Percentiles rank a stretch among this genome's conserved stretches.
Conservation (phyloP, 2,888 invertebrate species). For the Cosmia pyralina region DNA sequence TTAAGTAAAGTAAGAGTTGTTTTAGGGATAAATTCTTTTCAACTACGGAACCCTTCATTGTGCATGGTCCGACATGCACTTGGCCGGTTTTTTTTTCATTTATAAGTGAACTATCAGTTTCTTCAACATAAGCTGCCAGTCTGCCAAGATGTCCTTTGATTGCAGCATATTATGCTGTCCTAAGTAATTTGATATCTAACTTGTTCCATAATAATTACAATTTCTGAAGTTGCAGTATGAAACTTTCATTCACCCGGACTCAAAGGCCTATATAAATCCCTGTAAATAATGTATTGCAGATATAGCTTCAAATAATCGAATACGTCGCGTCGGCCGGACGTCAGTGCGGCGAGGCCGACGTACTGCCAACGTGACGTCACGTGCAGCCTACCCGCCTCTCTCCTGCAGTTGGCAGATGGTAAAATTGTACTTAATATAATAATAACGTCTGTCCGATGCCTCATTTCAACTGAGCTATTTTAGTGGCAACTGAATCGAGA, state of each 20-base stretch:
- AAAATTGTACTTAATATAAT: constrained; percentile 67
- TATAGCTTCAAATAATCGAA: constrained; percentile 58
- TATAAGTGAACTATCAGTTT: too few species aligned
- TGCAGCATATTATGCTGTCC: neutral
- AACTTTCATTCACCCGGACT: neutral
- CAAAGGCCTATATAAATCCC: constrained; percentile 1
- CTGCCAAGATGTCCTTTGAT: neutral
- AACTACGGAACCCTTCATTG: too few species aligned
- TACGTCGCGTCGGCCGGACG: constrained; percentile 55
- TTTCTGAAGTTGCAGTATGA: too few species aligned
- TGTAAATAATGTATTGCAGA: constrained; percentile 40
- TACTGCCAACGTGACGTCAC: constrained; percentile 64
- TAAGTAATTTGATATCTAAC: neutral
- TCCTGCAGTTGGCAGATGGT: constrained; percentile 67
- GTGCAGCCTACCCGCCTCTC: constrained; percentile 60
- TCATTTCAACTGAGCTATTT: constrained; percentile 44
- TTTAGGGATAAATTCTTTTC: too few species aligned
- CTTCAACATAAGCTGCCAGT: neutral
- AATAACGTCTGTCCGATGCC: constrained; percentile 54
- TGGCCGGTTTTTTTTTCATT: too few species aligned
- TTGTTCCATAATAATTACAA: neutral
- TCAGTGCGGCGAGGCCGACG: constrained; percentile 59
- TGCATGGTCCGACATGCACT: too few species aligned
- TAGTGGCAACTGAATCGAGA: constrained; percentile 14
- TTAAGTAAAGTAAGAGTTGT: too few species aligned